Evolutionary conservation across 2,888 invertebrate genomes (phyloP).

Genomic region (Nephrotoma flavescens): DNA sequence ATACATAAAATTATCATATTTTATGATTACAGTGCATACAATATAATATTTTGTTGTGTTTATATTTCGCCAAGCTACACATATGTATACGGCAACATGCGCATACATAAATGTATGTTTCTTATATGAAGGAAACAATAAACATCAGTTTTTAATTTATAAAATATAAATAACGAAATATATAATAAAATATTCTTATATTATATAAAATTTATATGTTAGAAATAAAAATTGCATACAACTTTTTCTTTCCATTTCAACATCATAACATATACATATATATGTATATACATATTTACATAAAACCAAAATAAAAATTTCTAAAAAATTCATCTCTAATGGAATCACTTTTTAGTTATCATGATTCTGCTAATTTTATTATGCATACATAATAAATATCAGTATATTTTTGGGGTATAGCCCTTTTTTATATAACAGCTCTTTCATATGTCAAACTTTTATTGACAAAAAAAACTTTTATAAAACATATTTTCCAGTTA

Average conservation of each 20-base stretch:
- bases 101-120: neutral
- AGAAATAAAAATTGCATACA: neutral
- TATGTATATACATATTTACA: neutral
- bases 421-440: neutral
- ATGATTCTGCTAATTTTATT: neutral
- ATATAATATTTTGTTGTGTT: neutral
- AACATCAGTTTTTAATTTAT: neutral
- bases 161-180: neutral
- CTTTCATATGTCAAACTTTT: neutral
- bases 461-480: neutral
- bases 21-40: neutral
- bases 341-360: neutral
- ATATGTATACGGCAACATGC: too few species aligned
- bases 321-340: neutral
- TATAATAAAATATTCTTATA: neutral
- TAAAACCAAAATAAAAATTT: neutral
- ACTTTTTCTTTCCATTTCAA: neutral
- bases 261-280: neutral
- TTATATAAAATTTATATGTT: neutral
- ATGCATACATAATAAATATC: neutral
- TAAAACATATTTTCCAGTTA: neutral
- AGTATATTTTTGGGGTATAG: neutral
- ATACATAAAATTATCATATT: neutral
- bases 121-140: neutral
- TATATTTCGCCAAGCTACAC: neutral